Evolutionary conservation across 2,888 invertebrate species (phyloP), one percentile per base, ranked within the genome.

Genomic region (Cantharis rufa): DNA sequence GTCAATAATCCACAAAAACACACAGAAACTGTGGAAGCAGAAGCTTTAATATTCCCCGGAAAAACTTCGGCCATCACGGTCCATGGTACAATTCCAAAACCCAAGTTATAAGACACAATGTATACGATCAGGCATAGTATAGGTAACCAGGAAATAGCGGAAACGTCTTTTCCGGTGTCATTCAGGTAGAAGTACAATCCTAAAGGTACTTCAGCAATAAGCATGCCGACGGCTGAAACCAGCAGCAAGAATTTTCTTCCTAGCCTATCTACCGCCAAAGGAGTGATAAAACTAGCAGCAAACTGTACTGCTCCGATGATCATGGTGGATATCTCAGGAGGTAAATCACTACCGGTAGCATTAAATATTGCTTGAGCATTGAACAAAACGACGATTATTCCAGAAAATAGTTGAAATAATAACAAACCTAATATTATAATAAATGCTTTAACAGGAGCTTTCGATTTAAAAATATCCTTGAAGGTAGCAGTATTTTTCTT

Each of bases 61-160:
- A 97, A 93, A 87, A 96, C 91, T 86, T 96, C 96, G 0, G 94
- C 93, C 90, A 95, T 92, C 24, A 96, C 92, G 0, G 95, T 93
- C 96, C 96, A 96, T 0, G 95, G 94, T 24, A 96, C 86, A 0
- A 95, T 94, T 1, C 97, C 95, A 77, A 93, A 92, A 0, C 92
- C 95, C 83, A 93, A 89, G 87, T 94, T 93, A 88, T 95, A 95
- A 0, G 93, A 91, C 69, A 92, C 88, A 75, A 95, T 94, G 88
- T 93, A 96, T 13, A 93, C 82, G 0, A 95, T 90, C 70, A 96
- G 87, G 0, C 94, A 92, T 5, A 92, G 85, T 10, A 96, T 90
- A 0, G 96, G 96, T 62, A 96, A 86, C 92, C 94, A 94, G 0
- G 90, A 86, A 68, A 94, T 89, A 11, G 83, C 86, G 0, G 85